A percentile compares a stretch with the other conserved stretches of the same genome.
Conservation (phyloP, 1,140 invertebrate species). For the Cydia amplana region DNA sequence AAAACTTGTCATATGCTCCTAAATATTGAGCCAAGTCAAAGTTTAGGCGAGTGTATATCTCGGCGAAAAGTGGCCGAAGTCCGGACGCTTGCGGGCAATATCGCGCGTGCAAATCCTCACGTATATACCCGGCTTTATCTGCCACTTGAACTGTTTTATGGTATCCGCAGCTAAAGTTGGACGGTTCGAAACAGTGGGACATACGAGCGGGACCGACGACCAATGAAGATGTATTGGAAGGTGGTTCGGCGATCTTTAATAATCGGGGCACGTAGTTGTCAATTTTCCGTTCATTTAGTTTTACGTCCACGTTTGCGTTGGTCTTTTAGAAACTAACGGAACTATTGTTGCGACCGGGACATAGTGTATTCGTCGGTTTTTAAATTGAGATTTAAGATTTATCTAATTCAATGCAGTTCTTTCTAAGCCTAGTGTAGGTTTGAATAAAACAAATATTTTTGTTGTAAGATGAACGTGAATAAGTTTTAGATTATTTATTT, state of each 20-base stretch:
- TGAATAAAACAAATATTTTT: too few species aligned
- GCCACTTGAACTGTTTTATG: conserved; percentile 55
- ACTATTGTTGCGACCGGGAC: background rate
- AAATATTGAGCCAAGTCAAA: conserved; percentile 26
- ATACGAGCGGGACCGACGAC: conserved; percentile 28
- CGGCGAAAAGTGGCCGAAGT: conserved; percentile 25
- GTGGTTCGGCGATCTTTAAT: background rate
- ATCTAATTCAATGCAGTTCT: too few species aligned
- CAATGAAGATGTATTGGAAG: conserved; percentile 16
- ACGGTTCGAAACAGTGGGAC: conserved; percentile 20
- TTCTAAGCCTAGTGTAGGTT: too few species aligned
- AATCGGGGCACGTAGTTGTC: background rate
- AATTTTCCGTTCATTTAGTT: conserved; percentile 1
- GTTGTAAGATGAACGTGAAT: too few species aligned
- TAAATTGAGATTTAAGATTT: background rate
- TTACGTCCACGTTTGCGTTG: background rate
- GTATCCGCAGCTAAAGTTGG: conserved; percentile 51
- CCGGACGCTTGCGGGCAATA: conserved; percentile 32
- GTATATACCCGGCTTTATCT: conserved; percentile 51
- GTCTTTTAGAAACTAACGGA: background rate
- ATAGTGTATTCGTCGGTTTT: background rate
- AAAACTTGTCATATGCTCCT: conserved; percentile 11
- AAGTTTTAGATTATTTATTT: too few species aligned
- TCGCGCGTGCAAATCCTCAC: conserved; percentile 44
- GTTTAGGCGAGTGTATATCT: conserved; percentile 24